These are phyloP conservation scores for Gisinianus flammeolus DNA, from an alignment of 2,888 invertebrate genomes.

Conservation along the genomic window DNA sequence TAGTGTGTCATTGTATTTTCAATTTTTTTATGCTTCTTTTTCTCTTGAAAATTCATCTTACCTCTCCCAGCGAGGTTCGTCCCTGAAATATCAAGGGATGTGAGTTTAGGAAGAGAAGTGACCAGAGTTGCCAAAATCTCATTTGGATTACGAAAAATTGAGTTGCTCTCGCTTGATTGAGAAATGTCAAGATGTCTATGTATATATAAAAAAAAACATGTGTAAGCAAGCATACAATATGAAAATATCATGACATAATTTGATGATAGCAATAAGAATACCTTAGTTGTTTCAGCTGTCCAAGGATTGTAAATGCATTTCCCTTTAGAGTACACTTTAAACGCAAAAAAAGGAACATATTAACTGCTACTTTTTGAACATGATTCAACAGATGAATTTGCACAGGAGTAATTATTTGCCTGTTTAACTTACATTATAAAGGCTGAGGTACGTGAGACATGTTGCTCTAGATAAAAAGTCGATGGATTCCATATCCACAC, in stretches of 20 bases:
- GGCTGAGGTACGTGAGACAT: conserved; percentile 69
- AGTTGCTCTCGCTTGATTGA: conserved; percentile 61
- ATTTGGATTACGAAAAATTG: conserved; percentile 76
- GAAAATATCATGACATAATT: too few relatives aligned
- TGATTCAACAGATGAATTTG: too few relatives aligned
- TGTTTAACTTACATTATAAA: conserved; percentile 87
- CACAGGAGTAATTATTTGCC: too few relatives aligned
- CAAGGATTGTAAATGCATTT: conserved; percentile 63
- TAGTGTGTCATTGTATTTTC: not conserved
- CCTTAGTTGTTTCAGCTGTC: conserved; percentile 65
- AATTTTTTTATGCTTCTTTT: not conserved
- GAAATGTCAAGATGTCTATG: conserved; percentile 82
- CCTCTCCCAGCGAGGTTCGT: conserved; percentile 92
- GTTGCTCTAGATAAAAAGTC: conserved; percentile 70
- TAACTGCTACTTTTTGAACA: too few relatives aligned
- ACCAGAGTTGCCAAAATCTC: conserved; percentile 74
- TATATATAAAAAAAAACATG: too few relatives aligned
- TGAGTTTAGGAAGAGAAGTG: conserved; percentile 69
- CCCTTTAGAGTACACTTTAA: conserved; percentile 71
- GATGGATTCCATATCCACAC: conserved; percentile 70
- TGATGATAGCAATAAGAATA: conserved; percentile 57
- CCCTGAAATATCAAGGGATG: conserved; percentile 91
- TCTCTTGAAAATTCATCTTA: conserved; percentile 39
- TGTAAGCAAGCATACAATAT: too few relatives aligned
- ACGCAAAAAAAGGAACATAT: too few relatives aligned